Percentiles rank a stretch among this genome's conserved stretches.
These are phyloP conservation scores for Bubo blakistoni DNA, from an alignment of 2,113 vertebrate genomes.

Conservation along the genomic window DNA sequence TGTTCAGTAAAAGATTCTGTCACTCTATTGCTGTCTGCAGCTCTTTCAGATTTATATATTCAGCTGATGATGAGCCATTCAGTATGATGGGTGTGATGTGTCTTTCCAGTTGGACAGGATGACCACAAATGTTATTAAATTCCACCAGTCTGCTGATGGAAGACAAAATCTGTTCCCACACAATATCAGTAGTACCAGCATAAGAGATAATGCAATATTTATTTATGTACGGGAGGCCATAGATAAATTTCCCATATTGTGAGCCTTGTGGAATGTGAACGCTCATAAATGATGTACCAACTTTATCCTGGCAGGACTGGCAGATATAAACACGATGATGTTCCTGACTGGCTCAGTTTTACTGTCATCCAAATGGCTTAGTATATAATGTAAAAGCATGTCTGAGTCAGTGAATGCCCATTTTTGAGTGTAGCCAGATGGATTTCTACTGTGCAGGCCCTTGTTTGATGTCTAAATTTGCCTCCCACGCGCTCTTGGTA, in stretches of 20 bases:
- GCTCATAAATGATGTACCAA: conserved; percentile 56
- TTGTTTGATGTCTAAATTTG: conserved; percentile 61
- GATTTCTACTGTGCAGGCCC: conserved; percentile 46
- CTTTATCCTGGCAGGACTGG: conserved; percentile 54
- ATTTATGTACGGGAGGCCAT: conserved; percentile 39
- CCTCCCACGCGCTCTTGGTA: neutral
- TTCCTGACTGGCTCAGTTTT: conserved; percentile 54
- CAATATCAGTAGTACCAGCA: conserved; percentile 3
- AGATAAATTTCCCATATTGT: conserved; percentile 66
- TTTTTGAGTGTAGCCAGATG: conserved; percentile 62
- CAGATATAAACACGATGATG: conserved; percentile 41
- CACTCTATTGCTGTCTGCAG: conserved; percentile 26
- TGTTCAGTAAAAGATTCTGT: conserved; percentile 36
- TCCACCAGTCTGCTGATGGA: conserved; percentile 53
- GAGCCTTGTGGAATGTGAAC: conserved; percentile 39
- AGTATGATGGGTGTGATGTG: conserved; percentile 28
- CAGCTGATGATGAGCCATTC: conserved; percentile 43
- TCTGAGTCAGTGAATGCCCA: conserved; percentile 50
- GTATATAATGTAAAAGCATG: conserved; percentile 32
- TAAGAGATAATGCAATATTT: conserved; percentile 59
- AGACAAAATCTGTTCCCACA: conserved; percentile 59
- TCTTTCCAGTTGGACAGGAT: conserved; percentile 58
- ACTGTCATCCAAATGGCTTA: conserved; percentile 55
- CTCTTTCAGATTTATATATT: conserved; percentile 46
- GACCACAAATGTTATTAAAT: conserved; percentile 65